Evolutionary conservation across 2,797 vertebrate species (phyloP).

Genomic region (Ptychobarbus kaznakovi): DNA sequence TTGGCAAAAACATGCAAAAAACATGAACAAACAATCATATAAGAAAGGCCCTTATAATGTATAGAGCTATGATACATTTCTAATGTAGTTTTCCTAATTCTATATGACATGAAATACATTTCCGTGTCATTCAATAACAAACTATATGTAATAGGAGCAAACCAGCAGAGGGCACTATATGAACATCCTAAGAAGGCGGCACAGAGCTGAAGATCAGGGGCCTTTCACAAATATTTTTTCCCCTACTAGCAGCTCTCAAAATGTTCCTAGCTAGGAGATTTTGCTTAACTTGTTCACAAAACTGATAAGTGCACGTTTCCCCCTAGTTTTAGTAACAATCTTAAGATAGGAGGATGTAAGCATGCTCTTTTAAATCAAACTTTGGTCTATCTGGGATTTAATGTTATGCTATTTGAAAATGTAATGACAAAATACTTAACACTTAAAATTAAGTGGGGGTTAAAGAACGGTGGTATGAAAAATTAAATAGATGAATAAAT

Average conservation of each 20-base stretch:
- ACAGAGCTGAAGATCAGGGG: background rate
- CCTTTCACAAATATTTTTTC: background rate
- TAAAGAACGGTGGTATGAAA: background rate
- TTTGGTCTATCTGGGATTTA: background rate
- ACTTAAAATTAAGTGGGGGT: background rate
- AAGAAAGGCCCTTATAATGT: background rate
- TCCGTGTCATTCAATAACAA: too few species aligned
- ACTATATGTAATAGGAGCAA: background rate
- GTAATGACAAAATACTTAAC: background rate
- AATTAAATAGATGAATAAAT: background rate
- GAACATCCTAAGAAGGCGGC: background rate
- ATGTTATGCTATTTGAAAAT: background rate
- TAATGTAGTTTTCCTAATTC: too few species aligned
- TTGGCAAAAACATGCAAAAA: background rate
- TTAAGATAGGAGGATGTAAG: background rate
- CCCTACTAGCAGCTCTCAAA: background rate
- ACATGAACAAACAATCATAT: background rate
- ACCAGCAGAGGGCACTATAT: slow-evolving; percentile 51
- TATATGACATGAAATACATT: too few species aligned
- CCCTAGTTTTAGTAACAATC: background rate
- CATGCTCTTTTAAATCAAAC: background rate
- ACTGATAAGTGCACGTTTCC: background rate
- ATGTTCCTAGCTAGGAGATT: background rate
- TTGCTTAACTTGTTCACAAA: background rate
- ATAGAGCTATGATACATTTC: background rate